A percentile compares a stretch with the other conserved stretches of the same genome.
Conservation (phyloP, 1,140 invertebrate species). For the Plodia interpunctella region DNA sequence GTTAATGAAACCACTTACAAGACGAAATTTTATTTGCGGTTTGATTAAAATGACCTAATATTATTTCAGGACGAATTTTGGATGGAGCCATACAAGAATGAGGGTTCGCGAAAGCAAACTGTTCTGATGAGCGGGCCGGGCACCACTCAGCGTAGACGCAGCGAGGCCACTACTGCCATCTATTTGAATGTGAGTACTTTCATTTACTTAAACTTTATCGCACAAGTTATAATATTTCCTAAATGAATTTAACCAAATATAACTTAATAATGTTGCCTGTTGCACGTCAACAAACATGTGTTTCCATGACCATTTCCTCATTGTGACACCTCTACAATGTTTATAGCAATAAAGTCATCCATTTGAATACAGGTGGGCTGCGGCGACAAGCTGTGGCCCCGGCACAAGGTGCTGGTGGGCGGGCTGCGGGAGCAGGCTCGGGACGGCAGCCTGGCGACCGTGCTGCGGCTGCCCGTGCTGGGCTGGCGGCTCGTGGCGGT, state of each 20-base stretch:
- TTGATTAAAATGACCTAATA: no score
- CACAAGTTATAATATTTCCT: no score
- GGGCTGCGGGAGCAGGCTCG: conserved; percentile 79
- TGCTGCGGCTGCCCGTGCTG: conserved; percentile 80
- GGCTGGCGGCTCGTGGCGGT: conserved; percentile 80
- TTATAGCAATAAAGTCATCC: no score
- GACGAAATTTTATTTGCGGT: no score
- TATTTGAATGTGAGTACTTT: conserved; percentile 53
- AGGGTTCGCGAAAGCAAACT: conserved; percentile 39
- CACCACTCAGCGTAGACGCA: conserved; percentile 43
- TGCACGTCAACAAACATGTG: no score
- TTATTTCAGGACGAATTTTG: conserved; percentile 66
- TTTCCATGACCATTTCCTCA: no score
- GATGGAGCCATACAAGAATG: conserved; percentile 65
- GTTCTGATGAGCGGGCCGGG: conserved; percentile 56
- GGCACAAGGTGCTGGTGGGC: conserved; percentile 78
- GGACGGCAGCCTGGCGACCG: conserved; percentile 80
- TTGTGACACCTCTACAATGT: no score
- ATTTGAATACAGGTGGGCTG: conserved; percentile 80
- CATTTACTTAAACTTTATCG: background rate
- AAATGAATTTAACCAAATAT: no score
- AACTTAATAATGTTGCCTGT: no score
- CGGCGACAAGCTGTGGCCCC: conserved; percentile 79
- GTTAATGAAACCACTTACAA: no score
- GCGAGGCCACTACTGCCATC: conserved; percentile 64